A percentile compares a stretch with the other conserved stretches of the same genome.
These are phyloP conservation scores for Merluccius polli DNA, from an alignment of 2,797 vertebrate species.

Conservation along the genomic window DNA sequence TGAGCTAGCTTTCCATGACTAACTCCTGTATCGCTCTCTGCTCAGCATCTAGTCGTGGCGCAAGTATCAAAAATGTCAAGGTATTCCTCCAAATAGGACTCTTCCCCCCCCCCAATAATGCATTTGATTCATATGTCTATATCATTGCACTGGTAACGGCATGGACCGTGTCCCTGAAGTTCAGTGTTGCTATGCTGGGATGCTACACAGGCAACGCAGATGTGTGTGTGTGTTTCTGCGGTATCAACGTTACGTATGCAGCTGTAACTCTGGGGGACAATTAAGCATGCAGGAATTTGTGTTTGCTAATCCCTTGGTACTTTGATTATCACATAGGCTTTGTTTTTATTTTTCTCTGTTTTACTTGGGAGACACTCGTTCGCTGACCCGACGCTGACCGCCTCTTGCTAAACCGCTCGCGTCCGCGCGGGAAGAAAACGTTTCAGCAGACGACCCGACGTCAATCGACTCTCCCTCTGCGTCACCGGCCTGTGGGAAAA, in stretches of 20 bases:
- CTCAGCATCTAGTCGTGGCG: background rate
- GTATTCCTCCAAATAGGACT: slow-evolving; percentile 5
- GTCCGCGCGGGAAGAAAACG: background rate
- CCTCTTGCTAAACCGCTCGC: background rate
- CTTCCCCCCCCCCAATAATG: background rate
- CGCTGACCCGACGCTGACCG: background rate
- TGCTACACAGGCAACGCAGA: background rate
- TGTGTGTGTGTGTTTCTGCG: background rate
- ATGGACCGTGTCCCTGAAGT: slow-evolving; percentile 13
- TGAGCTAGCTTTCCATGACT: background rate
- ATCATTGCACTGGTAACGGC: slow-evolving; percentile 4
- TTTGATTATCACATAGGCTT: background rate
- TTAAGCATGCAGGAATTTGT: background rate
- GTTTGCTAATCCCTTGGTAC: background rate
- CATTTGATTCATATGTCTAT: background rate
- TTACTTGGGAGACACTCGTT: background rate
- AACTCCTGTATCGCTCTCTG: background rate
- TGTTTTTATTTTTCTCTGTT: background rate
- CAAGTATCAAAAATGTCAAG: slow-evolving; percentile 19
- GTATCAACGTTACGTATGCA: background rate
- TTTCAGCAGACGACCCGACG: slow-evolving; percentile 9
- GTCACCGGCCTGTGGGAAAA: background rate
- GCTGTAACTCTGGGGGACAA: background rate
- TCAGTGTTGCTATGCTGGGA: slow-evolving; percentile 1
- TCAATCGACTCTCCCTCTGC: background rate